A percentile compares a stretch with the other conserved stretches of the same genome.
These are phyloP conservation scores for Lepidothrix coronata DNA, from an alignment of 2,113 vertebrate species.

Conservation along the genomic window DNA sequence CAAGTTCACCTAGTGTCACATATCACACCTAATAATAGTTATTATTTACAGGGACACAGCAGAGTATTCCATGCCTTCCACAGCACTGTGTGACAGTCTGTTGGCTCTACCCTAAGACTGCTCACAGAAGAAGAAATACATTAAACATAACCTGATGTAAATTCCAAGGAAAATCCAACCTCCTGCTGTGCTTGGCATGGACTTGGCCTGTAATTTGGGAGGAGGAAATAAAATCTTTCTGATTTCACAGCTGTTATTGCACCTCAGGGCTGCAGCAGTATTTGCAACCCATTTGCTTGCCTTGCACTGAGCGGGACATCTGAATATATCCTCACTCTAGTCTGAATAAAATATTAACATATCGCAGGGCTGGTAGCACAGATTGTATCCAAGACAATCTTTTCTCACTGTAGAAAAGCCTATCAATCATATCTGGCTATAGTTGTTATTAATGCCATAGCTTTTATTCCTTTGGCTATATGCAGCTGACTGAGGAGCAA, in stretches of 20 bases:
- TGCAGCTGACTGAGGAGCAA: conserved; percentile 19
- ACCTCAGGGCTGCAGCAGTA: conserved; percentile 36
- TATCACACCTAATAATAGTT: background rate
- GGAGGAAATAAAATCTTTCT: background rate
- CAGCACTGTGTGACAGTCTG: background rate
- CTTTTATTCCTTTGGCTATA: conserved; percentile 53
- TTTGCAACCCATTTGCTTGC: conserved; percentile 18
- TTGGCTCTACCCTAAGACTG: background rate
- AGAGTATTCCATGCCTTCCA: background rate
- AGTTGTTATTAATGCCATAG: conserved; percentile 69
- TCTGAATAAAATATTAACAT: conserved; percentile 73
- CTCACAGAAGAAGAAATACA: conserved; percentile 18
- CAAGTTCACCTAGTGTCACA: background rate
- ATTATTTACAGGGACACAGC: background rate
- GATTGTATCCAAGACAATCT: conserved; percentile 72
- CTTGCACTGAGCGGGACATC: conserved; percentile 15
- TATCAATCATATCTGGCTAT: conserved; percentile 69
- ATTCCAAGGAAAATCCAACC: conserved; percentile 4
- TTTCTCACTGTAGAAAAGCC: conserved; percentile 64
- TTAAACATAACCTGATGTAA: conserved; percentile 54
- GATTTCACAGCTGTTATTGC: conserved; percentile 21
- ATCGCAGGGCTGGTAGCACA: conserved; percentile 73
- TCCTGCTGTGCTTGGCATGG: conserved; percentile 20
- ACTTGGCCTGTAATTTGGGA: conserved; percentile 35
- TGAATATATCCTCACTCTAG: conserved; percentile 65